These are phyloP conservation scores for Portevinia maculata DNA, from an alignment of 2,888 invertebrate species.

Conservation along the genomic window DNA sequence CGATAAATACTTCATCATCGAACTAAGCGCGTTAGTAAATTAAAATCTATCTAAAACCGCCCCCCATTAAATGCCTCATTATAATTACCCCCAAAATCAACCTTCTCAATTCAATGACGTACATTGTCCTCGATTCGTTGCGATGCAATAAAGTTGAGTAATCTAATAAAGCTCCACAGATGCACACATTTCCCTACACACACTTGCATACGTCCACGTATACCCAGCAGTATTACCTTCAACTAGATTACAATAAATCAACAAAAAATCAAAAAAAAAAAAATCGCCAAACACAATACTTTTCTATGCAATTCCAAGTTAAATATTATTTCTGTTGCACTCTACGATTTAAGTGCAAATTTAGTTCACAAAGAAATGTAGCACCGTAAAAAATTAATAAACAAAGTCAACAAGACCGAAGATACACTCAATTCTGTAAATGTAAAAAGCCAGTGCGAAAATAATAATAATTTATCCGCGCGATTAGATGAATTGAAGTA, in stretches of 20 bases:
- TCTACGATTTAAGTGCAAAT: conserved; percentile 50
- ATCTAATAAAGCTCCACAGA: background rate
- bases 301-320: conserved; percentile 56
- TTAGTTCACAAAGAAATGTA: conserved; percentile 32
- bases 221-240: background rate
- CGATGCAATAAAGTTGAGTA: conserved; percentile 19
- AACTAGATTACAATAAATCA: conserved; percentile 46
- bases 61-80: too few species aligned
- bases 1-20: too few species aligned
- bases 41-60: too few species aligned
- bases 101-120: background rate
- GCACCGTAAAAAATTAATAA: conserved; percentile 23
- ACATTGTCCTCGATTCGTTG: background rate
- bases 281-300: conserved; percentile 20
- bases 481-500: conserved; percentile 53
- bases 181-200: too few species aligned
- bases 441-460: conserved; percentile 30
- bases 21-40: too few species aligned
- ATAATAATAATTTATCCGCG: conserved; percentile 49
- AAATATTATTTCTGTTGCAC: conserved; percentile 64
- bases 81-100: too few species aligned
- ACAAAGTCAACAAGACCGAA: conserved; percentile 31
- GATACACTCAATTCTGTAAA: conserved; percentile 24
- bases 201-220: background rate
- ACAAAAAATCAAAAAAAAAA: conserved; percentile 2